Evolutionary conservation across 1,140 invertebrate genomes (phyloP).

Genomic region (Drosophila punjabiensis): DNA sequence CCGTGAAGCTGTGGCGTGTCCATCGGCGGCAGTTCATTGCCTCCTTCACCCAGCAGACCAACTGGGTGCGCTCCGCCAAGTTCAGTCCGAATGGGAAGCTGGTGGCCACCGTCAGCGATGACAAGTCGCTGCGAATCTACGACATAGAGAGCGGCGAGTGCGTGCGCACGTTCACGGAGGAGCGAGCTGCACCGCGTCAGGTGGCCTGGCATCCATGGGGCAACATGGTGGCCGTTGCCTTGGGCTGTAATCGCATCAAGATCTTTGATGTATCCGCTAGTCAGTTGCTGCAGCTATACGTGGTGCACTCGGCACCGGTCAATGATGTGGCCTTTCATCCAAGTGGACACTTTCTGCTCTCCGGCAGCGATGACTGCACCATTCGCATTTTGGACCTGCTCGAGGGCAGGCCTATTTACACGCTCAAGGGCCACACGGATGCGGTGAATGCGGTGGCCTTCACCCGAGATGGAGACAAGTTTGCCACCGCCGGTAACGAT

Average conservation of each 20-base stretch:
- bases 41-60: slow-evolving; percentile 93
- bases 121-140: slow-evolving; percentile 93
- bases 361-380: slow-evolving; percentile 89
- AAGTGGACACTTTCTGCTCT: slow-evolving; percentile 90
- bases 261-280: slow-evolving; percentile 93
- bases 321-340: slow-evolving; percentile 91
- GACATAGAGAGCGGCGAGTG: slow-evolving; percentile 89
- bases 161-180: slow-evolving; percentile 91
- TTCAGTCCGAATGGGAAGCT: slow-evolving; percentile 92
- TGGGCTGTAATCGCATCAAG: slow-evolving; percentile 91
- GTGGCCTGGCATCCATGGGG: slow-evolving; percentile 93
- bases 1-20: slow-evolving; percentile 91
- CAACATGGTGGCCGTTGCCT: slow-evolving; percentile 91
- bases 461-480: slow-evolving; percentile 91
- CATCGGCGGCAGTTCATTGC: slow-evolving; percentile 90
- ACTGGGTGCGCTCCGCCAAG: slow-evolving; percentile 94
- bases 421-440: slow-evolving; percentile 91
- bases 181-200: slow-evolving; percentile 87
- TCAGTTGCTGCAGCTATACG: slow-evolving; percentile 93
- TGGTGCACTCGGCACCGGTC: slow-evolving; percentile 90
- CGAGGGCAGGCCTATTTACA: slow-evolving; percentile 95
- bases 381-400: slow-evolving; percentile 93
- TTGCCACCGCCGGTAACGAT: slow-evolving; percentile 93
- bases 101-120: slow-evolving; percentile 94
- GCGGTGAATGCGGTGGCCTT: slow-evolving; percentile 92